A percentile compares a stretch with the other conserved stretches of the same genome.
Conservation (phyloP, 2,888 invertebrate genomes). For the Agrochola lota region DNA sequence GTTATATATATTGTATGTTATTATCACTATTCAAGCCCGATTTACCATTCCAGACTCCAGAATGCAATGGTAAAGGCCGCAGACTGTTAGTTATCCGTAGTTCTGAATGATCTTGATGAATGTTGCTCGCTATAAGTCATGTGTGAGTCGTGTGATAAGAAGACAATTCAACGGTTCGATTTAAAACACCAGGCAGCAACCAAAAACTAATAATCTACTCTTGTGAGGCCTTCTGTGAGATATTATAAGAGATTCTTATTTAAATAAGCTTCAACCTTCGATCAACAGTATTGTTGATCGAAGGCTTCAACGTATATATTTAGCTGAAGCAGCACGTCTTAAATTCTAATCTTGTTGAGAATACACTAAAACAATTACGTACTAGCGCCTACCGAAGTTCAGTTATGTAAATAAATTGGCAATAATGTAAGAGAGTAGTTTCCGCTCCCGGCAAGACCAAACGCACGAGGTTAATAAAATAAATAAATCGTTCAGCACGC, state of each 20-base stretch:
- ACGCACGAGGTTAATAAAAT: conserved; percentile 82
- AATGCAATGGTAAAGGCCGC: neutral
- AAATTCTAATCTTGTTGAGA: conserved; percentile 50
- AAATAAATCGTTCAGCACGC: conserved; percentile 83
- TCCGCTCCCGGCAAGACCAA: conserved; percentile 77
- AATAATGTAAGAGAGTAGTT: conserved; percentile 74
- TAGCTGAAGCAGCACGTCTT: conserved; percentile 35
- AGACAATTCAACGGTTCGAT: neutral
- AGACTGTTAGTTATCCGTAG: neutral
- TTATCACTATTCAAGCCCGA: neutral
- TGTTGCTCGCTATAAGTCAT: neutral
- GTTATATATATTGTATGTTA: neutral
- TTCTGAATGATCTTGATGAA: neutral
- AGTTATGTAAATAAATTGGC: conserved; percentile 70
- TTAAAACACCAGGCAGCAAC: conserved; percentile 1
- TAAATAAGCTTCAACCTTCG: neutral
- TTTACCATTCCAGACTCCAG: conserved; percentile 4
- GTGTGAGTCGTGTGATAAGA: neutral
- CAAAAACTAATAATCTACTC: neutral
- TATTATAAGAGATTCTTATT: conserved; percentile 6
- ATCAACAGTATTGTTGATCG: too few species aligned
- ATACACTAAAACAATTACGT: conserved; percentile 49
- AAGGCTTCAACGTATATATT: conserved; percentile 12
- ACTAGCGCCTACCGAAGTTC: conserved; percentile 62
- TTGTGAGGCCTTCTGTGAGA: neutral